Evolutionary conservation across 2,797 vertebrate genomes (phyloP).

Genomic region (Mormyrops attenuatus): DNA sequence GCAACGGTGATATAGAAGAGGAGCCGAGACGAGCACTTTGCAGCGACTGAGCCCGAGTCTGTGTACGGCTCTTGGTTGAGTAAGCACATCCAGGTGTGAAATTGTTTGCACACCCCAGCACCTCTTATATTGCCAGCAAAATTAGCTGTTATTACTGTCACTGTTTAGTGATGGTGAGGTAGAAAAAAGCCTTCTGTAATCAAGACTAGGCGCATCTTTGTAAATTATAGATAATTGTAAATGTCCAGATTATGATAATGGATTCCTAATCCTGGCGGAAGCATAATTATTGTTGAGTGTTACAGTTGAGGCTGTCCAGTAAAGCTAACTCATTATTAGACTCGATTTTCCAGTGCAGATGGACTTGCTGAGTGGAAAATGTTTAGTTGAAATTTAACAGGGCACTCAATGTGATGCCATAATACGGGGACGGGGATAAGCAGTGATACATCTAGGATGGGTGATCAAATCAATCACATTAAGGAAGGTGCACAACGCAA

Average conservation of each 20-base stretch:
- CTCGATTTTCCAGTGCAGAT: slow-evolving; percentile 82
- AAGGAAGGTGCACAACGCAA: slow-evolving; percentile 51
- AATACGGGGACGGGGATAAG: slow-evolving; percentile 56
- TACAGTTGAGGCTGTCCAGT: slow-evolving; percentile 99
- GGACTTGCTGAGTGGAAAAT: slow-evolving; percentile 94
- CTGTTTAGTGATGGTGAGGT: slow-evolving; percentile 99
- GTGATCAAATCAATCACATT: slow-evolving; percentile 68
- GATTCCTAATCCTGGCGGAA: slow-evolving; percentile 96
- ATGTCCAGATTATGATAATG: slow-evolving; percentile 99
- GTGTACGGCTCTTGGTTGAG: slow-evolving; percentile 69
- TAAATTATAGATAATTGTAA: slow-evolving; percentile 99
- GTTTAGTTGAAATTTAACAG: slow-evolving; percentile 91
- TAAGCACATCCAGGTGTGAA: slow-evolving; percentile 99
- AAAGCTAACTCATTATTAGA: slow-evolving; percentile 98
- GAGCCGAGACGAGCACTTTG: slow-evolving; percentile 25
- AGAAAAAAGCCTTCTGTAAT: slow-evolving; percentile 89
- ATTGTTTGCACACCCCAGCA: slow-evolving; percentile 98
- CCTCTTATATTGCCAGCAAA: slow-evolving; percentile 99
- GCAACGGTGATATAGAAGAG: slow-evolving; percentile 31
- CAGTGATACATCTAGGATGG: slow-evolving; percentile 64
- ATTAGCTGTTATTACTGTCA: slow-evolving; percentile 99
- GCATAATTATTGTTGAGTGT: slow-evolving; percentile 99
- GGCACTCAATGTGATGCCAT: slow-evolving; percentile 92
- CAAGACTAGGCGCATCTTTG: slow-evolving; percentile 99
- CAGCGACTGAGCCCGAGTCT: slow-evolving; percentile 43